phyloP scores from a whole-genome alignment of 1,140 invertebrate genomes.

The Drosophila serrata region DNA sequence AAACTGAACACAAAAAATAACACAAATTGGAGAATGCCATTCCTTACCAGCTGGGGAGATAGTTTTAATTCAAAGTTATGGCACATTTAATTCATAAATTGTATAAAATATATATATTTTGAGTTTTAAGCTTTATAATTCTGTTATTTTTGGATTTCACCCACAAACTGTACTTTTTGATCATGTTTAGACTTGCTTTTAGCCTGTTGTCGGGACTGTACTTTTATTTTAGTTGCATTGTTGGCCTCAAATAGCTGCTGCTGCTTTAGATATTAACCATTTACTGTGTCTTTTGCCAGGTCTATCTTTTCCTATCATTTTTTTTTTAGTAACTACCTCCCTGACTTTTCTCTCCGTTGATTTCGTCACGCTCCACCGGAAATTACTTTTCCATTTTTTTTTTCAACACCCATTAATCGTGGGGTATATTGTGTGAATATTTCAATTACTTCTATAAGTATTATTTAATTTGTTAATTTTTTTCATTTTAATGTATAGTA shows the following conservation, averaged over 20 bases:
- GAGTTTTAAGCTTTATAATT: background rate
- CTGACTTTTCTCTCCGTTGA: constrained; percentile 11
- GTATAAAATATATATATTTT: background rate
- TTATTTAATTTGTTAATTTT: background rate
- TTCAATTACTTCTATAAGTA: background rate
- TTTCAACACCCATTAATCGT: background rate
- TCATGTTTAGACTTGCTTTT: background rate
- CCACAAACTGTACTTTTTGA: background rate
- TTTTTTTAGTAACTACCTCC: constrained; percentile 9
- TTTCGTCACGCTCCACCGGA: constrained; percentile 55
- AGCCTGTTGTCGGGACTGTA: constrained; percentile 12
- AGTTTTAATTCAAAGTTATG: background rate
- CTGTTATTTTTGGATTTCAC: background rate
- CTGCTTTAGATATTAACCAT: constrained; percentile 26
- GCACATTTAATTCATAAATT: background rate
- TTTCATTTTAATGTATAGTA: too few species aligned
- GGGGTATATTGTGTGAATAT: background rate
- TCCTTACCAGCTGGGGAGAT: background rate
- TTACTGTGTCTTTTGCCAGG: constrained; percentile 5
- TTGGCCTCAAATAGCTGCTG: constrained; percentile 8
- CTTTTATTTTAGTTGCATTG: background rate
- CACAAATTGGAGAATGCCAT: background rate
- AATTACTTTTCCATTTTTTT: constrained; percentile 59
- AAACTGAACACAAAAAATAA: background rate
- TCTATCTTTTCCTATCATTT: background rate